phyloP scores from a whole-genome alignment of 2,113 vertebrate genomes.

The Sminthopsis crassicaudata region DNA sequence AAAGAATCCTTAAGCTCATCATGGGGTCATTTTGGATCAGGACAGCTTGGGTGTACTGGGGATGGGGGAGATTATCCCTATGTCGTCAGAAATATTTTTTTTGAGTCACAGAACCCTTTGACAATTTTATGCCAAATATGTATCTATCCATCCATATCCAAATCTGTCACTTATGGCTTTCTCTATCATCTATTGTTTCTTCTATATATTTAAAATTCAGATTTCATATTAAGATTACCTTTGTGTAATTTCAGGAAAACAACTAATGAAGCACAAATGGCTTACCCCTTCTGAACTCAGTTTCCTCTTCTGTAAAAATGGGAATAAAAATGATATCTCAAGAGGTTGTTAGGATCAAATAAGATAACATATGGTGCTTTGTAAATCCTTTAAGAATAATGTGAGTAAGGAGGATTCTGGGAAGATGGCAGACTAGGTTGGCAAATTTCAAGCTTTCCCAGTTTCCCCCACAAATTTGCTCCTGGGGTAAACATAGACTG shows the following conservation, averaged over 20 bases:
- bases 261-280: background rate
- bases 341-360: background rate
- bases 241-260: background rate
- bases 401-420: background rate
- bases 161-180: background rate
- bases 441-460: too few species aligned
- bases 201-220: background rate
- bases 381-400: background rate
- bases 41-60: constrained; percentile 9
- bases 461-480: too few species aligned
- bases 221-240: background rate
- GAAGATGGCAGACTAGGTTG: too few species aligned
- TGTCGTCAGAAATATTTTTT: background rate
- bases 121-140: background rate
- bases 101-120: background rate
- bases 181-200: background rate
- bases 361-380: background rate
- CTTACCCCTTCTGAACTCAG: background rate
- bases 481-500: too few species aligned
- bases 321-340: background rate
- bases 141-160: background rate
- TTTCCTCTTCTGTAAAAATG: background rate
- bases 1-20: background rate
- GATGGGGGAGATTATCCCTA: constrained; percentile 5
- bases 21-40: background rate